phyloP scores from a whole-genome alignment of 2,888 invertebrate species.

The Antheraea assamensis region DNA sequence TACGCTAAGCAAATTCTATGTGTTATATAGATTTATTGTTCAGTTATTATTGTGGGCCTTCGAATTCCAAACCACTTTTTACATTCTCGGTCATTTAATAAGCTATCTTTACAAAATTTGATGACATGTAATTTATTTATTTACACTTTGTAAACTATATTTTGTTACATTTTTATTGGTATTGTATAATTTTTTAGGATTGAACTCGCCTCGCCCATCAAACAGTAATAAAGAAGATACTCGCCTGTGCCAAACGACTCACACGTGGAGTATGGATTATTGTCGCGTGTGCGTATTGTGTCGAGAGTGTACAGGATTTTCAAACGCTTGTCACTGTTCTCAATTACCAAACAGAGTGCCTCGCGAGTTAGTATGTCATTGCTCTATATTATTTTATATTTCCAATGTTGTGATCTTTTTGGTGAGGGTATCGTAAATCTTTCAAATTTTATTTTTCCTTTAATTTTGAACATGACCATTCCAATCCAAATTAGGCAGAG shows the following conservation, averaged over 20 bases:
- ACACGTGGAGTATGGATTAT: constrained; percentile 90
- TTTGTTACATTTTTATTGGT: background rate
- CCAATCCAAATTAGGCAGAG: no score
- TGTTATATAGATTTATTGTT: background rate
- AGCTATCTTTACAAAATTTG: background rate
- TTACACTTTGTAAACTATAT: background rate
- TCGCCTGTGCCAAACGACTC: constrained; percentile 84
- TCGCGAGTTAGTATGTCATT: constrained; percentile 87
- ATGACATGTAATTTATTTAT: background rate
- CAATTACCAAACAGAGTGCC: constrained; percentile 89
- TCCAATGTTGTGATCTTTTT: no score
- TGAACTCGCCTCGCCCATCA: background rate
- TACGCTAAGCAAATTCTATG: background rate
- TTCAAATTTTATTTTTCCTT: no score
- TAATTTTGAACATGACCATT: no score
- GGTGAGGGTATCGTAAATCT: background rate
- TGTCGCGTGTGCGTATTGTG: constrained; percentile 96
- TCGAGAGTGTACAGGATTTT: constrained; percentile 96
- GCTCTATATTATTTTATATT: background rate
- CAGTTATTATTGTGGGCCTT: background rate
- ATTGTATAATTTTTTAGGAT: constrained; percentile 33
- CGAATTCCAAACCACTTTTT: background rate
- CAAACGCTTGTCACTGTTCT: constrained; percentile 84
- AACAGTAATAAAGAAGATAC: constrained; percentile 46
- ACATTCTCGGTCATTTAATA: background rate